These are phyloP conservation scores for Harpagus bidentatus DNA, from an alignment of 2,113 vertebrate species.

Conservation along the genomic window DNA sequence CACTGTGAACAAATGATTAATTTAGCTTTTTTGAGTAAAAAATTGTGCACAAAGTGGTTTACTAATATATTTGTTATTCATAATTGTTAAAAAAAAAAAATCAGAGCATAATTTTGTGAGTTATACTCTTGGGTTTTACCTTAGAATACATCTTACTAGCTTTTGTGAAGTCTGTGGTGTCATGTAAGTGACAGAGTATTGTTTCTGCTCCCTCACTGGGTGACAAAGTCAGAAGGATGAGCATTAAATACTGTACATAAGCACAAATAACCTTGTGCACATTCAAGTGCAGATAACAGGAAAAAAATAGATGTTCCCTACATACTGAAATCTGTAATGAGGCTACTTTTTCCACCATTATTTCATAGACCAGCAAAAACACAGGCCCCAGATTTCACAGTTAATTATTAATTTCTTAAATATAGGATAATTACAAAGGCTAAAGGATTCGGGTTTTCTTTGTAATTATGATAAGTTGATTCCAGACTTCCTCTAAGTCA, in stretches of 20 bases:
- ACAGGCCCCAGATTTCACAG: not conserved
- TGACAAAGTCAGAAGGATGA: not conserved
- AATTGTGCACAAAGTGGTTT: not conserved
- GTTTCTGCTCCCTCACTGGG: not conserved
- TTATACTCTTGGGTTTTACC: not conserved
- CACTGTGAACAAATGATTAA: not conserved
- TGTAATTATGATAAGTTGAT: not conserved
- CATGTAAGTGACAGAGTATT: not conserved
- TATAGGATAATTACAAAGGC: not conserved
- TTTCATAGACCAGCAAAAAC: not conserved
- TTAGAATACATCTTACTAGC: not conserved
- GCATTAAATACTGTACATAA: not conserved
- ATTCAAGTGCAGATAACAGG: not conserved
- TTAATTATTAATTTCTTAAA: conserved; percentile 13
- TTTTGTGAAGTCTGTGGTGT: not conserved
- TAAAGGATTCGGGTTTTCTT: not conserved
- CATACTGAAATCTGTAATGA: not conserved
- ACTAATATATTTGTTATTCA: not conserved
- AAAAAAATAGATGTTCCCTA: not conserved
- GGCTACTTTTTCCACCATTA: not conserved
- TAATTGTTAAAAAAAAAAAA: not conserved
- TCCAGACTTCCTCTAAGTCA: not conserved
- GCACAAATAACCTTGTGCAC: not conserved
- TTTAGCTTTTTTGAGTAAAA: not conserved
- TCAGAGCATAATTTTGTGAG: not conserved